Percentiles rank a stretch among this genome's conserved stretches.
These are phyloP conservation scores for Mantis religiosa DNA, from an alignment of 2,888 invertebrate genomes.

Conservation along the genomic window DNA sequence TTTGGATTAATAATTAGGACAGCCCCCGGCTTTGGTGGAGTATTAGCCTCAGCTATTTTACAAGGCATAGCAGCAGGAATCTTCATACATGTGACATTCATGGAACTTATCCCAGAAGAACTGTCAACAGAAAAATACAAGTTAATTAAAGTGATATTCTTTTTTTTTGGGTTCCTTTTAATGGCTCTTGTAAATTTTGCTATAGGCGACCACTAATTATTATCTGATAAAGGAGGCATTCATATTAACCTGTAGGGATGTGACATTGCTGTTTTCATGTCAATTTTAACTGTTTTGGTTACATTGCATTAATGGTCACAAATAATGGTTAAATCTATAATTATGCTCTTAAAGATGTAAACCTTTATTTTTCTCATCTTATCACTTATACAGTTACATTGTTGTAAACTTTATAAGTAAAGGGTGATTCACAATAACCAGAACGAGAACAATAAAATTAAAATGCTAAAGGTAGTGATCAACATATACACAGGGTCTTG, in stretches of 20 bases:
- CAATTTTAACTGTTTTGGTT: background rate
- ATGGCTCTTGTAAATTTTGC: conserved; percentile 22
- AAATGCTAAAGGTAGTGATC: too few relatives aligned
- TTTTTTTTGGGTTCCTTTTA: conserved; percentile 24
- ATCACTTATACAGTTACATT: too few relatives aligned
- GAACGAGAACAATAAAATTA: too few relatives aligned
- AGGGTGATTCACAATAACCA: too few relatives aligned
- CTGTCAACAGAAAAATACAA: conserved; percentile 20
- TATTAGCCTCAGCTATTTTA: conserved; percentile 38
- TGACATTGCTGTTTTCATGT: background rate
- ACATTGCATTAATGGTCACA: background rate
- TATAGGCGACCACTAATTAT: conserved; percentile 9
- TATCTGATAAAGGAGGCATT: background rate
- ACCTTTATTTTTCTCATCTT: too few relatives aligned
- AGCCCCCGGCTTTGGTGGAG: conserved; percentile 35
- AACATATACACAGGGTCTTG: too few relatives aligned
- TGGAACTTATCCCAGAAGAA: conserved; percentile 40
- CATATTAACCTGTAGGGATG: background rate
- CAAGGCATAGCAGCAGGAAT: conserved; percentile 42
- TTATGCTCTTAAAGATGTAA: too few relatives aligned
- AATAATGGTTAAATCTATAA: too few relatives aligned
- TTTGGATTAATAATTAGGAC: conserved; percentile 37
- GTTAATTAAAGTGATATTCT: conserved; percentile 19
- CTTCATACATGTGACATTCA: conserved; percentile 41
- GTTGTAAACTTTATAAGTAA: too few relatives aligned